phyloP scores from a whole-genome alignment of 1,140 invertebrate species.

The Melanaphis sacchari region DNA sequence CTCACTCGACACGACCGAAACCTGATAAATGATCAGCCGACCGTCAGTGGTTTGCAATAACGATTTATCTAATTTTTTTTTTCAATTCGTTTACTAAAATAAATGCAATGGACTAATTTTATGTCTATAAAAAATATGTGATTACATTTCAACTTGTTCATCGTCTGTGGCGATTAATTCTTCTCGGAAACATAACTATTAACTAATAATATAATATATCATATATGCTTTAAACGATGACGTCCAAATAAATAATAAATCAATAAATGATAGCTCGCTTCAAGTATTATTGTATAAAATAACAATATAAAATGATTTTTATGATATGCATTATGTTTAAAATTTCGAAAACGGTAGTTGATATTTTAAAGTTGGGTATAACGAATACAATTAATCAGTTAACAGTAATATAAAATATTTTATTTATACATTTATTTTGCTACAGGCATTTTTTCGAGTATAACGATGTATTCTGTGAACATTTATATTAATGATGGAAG shows the following conservation, averaged over 20 bases:
- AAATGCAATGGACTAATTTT: not conserved
- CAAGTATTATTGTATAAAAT: not conserved
- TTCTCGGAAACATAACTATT: not conserved
- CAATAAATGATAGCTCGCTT: not conserved
- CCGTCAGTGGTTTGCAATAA: not conserved
- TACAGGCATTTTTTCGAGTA: too few relatives aligned
- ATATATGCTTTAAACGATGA: not conserved
- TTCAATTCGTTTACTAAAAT: not conserved
- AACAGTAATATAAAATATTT: too few relatives aligned
- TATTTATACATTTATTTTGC: too few relatives aligned
- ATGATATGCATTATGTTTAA: not conserved
- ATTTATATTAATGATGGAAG: too few relatives aligned
- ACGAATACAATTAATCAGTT: too few relatives aligned
- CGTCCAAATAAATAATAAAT: not conserved
- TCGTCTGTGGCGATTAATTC: not conserved
- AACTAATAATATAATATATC: not conserved
- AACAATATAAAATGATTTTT: not conserved
- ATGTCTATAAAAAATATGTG: not conserved
- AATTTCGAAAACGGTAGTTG: not conserved
- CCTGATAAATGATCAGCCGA: not conserved
- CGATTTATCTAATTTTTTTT: not conserved
- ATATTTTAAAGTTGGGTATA: too few relatives aligned
- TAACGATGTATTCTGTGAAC: too few relatives aligned
- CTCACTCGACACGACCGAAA: not conserved
- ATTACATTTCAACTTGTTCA: not conserved